Evolutionary conservation across 1,140 invertebrate genomes (phyloP).

Genomic region (Saxidomus purpurata): DNA sequence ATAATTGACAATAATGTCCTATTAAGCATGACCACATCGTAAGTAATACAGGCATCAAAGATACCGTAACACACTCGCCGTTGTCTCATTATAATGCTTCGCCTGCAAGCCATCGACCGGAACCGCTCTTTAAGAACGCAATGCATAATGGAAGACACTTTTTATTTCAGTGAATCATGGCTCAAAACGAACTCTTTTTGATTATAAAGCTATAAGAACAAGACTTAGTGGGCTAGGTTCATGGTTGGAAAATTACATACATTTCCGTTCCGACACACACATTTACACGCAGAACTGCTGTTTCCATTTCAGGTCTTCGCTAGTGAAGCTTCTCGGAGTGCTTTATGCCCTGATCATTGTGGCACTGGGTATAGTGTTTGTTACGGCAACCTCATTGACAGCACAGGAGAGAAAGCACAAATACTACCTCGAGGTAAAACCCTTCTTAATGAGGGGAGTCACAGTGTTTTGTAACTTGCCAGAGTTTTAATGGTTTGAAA

Average conservation of each 20-base stretch:
- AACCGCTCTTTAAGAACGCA: background rate
- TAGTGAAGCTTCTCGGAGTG: slow-evolving; percentile 81
- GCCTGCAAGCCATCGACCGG: slow-evolving; percentile 16
- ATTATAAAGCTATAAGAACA: no score
- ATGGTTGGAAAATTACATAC: no score
- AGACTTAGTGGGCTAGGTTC: no score
- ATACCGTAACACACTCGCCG: background rate
- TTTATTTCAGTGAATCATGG: background rate
- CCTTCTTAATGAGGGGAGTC: no score
- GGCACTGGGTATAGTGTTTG: slow-evolving; percentile 82
- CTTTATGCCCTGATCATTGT: slow-evolving; percentile 82
- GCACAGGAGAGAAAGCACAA: slow-evolving; percentile 79
- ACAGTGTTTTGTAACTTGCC: no score
- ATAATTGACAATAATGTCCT: background rate
- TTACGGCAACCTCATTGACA: slow-evolving; percentile 79
- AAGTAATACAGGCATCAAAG: background rate
- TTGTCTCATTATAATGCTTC: background rate
- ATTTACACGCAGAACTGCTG: background rate
- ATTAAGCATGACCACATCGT: background rate
- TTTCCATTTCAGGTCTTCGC: slow-evolving; percentile 76
- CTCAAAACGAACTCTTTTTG: background rate
- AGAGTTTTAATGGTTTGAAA: no score
- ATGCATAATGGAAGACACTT: background rate
- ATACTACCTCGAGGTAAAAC: slow-evolving; percentile 82
- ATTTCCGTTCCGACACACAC: no score